Base-by-base conservation (phyloP, 2,888 invertebrate genomes). In the Caenorhabditis japonica region DNA sequence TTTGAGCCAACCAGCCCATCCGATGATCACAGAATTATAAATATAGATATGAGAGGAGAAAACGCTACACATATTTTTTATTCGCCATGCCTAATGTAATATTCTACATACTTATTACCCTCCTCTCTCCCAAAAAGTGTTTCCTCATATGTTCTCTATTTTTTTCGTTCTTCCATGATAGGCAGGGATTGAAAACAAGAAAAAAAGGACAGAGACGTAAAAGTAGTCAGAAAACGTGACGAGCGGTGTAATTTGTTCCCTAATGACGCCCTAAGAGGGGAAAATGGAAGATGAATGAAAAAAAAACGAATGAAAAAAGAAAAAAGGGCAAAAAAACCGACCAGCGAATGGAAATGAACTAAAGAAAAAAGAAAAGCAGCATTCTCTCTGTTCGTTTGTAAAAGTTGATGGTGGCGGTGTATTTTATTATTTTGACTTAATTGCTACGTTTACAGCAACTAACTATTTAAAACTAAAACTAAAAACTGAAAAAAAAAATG, bases 391-490 rank as follows among this genome's bases (percentile, higher is more conserved):
- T n/a, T n/a, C n/a, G n/a, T n/a, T n/a, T n/a, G n/a, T n/a, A n/a
- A n/a, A 46, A 47, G 46, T 41, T 51, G 41, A 25, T 36, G 39
- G 49, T 61, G 41, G n/a, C n/a, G n/a, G n/a, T n/a, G n/a, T n/a
- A n/a, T n/a, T n/a, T n/a, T n/a, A n/a, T 5, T 62, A 62, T 62
- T 62, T 62, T 62, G 62, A 56, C 49, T 51, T 56, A 66, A 66
- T 66, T 66, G 66, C 56, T 19, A 56, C 38, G 55, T 64, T 64
- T 49, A 64, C 55, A 10, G 7, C n/a, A n/a, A n/a, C n/a, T n/a
- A n/a, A n/a, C 10, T 10, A 10, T 30, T 39, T 17, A 39, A 4
- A 39, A 15, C 17, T 39, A 17, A 4, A 52, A 68, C 58, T 51
- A 52, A 58, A 39, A 39, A 13, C 39, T 5, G 15, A 39, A 39